These are phyloP conservation scores for Phasianus colchicus DNA, from an alignment of 2,113 vertebrate genomes.

Conservation along the genomic window DNA sequence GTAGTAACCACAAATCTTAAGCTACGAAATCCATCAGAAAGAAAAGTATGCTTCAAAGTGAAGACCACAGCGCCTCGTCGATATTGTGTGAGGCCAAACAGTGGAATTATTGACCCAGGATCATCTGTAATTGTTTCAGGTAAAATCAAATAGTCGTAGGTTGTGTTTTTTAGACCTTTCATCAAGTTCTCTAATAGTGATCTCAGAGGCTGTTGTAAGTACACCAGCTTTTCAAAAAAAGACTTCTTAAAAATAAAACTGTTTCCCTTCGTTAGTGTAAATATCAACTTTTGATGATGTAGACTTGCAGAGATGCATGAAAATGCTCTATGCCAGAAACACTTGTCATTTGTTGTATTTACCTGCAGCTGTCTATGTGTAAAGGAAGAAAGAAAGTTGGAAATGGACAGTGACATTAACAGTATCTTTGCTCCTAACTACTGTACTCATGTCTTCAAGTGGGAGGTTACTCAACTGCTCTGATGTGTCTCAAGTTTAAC, in stretches of 20 bases:
- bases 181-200: neutral
- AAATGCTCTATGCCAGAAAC: neutral
- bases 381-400: neutral
- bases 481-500: neutral
- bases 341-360: neutral
- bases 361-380: neutral
- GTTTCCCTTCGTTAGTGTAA: neutral
- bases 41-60: constrained; percentile 98
- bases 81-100: constrained; percentile 99
- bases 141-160: constrained; percentile 43
- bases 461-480: neutral
- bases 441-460: neutral
- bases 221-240: neutral
- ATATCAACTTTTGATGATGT: neutral
- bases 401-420: neutral
- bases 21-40: constrained; percentile 95
- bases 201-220: neutral
- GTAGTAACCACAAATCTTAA: constrained; percentile 98
- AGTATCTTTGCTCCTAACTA: neutral
- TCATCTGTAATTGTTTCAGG: constrained; percentile 91
- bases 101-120: constrained; percentile 92
- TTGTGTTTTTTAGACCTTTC: neutral
- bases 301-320: neutral
- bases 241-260: neutral
- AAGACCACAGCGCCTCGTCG: constrained; percentile 98